Evolutionary conservation across 2,797 vertebrate genomes (phyloP).

Genomic region (Gastrophryne carolinensis): DNA sequence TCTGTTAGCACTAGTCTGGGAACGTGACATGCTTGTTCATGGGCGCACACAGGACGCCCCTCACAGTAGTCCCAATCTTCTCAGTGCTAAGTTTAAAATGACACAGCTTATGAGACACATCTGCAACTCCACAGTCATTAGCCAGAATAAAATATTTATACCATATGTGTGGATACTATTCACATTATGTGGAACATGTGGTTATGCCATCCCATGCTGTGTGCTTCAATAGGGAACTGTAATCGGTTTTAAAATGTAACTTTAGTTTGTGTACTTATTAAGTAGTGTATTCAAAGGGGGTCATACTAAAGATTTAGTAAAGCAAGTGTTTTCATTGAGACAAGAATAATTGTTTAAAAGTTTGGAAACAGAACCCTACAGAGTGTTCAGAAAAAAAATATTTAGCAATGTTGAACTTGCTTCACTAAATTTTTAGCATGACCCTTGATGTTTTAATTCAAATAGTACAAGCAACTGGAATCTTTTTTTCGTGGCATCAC

Average conservation of each 20-base stretch:
- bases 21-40: conserved; percentile 27
- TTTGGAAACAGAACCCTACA: too few relatives aligned
- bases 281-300: too few relatives aligned
- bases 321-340: too few relatives aligned
- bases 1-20: conserved; percentile 8
- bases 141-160: conserved; percentile 21
- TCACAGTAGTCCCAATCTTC: conserved; percentile 20
- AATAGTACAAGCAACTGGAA: too few relatives aligned
- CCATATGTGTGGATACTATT: conserved; percentile 20
- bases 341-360: too few relatives aligned
- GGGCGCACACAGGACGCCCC: not conserved
- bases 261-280: not conserved
- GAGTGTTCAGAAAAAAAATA: too few relatives aligned
- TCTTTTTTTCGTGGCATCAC: too few relatives aligned
- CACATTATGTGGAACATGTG: conserved; percentile 9
- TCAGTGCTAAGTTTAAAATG: conserved; percentile 21
- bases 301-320: too few relatives aligned
- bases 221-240: not conserved
- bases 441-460: too few relatives aligned
- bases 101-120: conserved; percentile 19
- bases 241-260: not conserved
- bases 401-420: too few relatives aligned
- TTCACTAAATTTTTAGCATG: too few relatives aligned
- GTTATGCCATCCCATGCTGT: not conserved
- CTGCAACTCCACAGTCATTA: conserved; percentile 18